Evolutionary conservation across 2,113 vertebrate genomes (phyloP).

Genomic region (Acinonyx jubatus): DNA sequence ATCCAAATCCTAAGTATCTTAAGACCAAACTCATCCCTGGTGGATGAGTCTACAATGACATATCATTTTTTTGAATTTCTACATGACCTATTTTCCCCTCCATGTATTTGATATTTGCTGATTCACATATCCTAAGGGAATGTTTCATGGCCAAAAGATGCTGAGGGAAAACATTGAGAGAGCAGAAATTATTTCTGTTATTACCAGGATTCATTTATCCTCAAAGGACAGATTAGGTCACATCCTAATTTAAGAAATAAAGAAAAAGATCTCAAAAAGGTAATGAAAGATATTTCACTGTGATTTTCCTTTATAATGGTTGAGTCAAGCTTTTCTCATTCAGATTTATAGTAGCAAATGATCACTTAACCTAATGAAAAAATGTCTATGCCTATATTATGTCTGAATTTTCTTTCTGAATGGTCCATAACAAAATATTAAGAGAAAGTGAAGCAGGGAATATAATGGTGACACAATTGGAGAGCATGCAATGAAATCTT

Average conservation of each 20-base stretch:
- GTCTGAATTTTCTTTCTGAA: conserved; percentile 13
- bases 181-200: background rate
- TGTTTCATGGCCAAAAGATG: background rate
- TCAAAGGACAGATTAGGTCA: background rate
- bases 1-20: background rate
- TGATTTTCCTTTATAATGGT: background rate
- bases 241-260: background rate
- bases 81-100: background rate
- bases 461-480: background rate
- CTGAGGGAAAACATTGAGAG: background rate
- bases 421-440: conserved; percentile 20
- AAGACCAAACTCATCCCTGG: background rate
- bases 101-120: background rate
- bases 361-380: background rate
- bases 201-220: background rate
- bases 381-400: background rate
- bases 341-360: background rate
- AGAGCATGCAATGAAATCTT: background rate
- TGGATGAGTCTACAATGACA: background rate
- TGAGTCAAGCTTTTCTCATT: background rate
- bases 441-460: background rate
- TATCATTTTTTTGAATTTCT: background rate
- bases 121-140: background rate
- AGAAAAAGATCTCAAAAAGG: background rate
- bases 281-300: background rate